These are phyloP conservation scores for Octonoba sinensis DNA, from an alignment of 2,888 invertebrate species.

Conservation along the genomic window DNA sequence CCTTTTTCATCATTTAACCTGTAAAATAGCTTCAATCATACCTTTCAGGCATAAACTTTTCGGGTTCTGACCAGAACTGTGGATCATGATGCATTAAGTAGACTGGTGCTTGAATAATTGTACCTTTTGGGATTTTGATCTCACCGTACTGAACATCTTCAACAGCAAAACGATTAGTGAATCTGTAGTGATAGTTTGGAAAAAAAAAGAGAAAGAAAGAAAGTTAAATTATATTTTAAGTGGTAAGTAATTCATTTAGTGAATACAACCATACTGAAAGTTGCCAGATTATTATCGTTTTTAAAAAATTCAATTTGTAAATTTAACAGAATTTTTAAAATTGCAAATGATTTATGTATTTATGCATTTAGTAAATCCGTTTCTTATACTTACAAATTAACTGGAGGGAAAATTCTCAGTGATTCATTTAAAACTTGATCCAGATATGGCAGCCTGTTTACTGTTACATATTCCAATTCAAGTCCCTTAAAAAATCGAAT, in stretches of 20 bases:
- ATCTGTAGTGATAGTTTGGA: constrained; percentile 16
- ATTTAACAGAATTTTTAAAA: too few relatives aligned
- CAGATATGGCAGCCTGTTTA: constrained; percentile 41
- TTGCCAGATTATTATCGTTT: too few relatives aligned
- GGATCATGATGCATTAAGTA: constrained; percentile 54
- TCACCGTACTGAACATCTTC: constrained; percentile 50
- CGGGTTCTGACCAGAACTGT: constrained; percentile 53
- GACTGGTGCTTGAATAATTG: constrained; percentile 44
- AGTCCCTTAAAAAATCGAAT: not conserved
- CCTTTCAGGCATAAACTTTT: constrained; percentile 62
- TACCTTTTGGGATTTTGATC: constrained; percentile 50
- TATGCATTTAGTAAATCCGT: too few relatives aligned
- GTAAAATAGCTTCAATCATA: not conserved
- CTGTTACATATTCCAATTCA: constrained; percentile 40
- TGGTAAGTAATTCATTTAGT: not conserved
- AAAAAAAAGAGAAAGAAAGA: too few relatives aligned
- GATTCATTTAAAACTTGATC: constrained; percentile 51
- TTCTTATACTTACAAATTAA: constrained; percentile 40
- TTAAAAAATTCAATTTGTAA: too few relatives aligned
- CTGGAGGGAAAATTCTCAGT: constrained; percentile 51
- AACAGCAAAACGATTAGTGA: constrained; percentile 44
- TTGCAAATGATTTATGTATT: too few relatives aligned
- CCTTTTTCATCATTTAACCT: too few relatives aligned
- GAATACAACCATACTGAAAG: too few relatives aligned
- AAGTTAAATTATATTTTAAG: too few relatives aligned